These are phyloP conservation scores for Druceiella hillmani DNA, from an alignment of 2,888 invertebrate genomes.

Conservation along the genomic window DNA sequence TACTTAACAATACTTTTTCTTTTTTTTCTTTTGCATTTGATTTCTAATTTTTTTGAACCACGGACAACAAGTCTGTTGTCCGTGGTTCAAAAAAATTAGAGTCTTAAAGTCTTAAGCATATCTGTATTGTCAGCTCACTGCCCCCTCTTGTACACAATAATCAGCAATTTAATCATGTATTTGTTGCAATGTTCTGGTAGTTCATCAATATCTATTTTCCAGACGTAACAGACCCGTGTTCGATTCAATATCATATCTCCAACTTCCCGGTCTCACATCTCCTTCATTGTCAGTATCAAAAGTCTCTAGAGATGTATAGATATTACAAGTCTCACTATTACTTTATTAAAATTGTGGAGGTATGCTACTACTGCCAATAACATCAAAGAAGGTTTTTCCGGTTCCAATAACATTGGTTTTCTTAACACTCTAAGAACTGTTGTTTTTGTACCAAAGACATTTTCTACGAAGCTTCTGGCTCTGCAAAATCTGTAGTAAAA, in stretches of 20 bases:
- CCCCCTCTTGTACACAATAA: not conserved
- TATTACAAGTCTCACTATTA: no score
- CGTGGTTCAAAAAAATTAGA: no score
- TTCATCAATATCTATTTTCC: not conserved
- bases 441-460: not conserved
- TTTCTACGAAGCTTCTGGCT: not conserved
- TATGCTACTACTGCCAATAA: no score
- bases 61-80: no score
- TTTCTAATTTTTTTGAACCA: no score
- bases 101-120: no score
- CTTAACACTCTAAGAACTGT: not conserved
- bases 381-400: not conserved
- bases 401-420: not conserved
- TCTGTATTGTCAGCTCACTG: not conserved
- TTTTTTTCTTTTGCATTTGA: no score
- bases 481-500: not conserved
- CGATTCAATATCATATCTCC: not conserved
- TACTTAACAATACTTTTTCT: no score
- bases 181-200: not conserved
- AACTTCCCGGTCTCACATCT: constrained; percentile 1
- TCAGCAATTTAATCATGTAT: not conserved
- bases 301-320: not conserved
- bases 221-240: not conserved
- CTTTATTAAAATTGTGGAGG: no score
- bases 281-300: not conserved